phyloP scores from a whole-genome alignment of 2,888 invertebrate species.

The Agrenia bidenticulata region DNA sequence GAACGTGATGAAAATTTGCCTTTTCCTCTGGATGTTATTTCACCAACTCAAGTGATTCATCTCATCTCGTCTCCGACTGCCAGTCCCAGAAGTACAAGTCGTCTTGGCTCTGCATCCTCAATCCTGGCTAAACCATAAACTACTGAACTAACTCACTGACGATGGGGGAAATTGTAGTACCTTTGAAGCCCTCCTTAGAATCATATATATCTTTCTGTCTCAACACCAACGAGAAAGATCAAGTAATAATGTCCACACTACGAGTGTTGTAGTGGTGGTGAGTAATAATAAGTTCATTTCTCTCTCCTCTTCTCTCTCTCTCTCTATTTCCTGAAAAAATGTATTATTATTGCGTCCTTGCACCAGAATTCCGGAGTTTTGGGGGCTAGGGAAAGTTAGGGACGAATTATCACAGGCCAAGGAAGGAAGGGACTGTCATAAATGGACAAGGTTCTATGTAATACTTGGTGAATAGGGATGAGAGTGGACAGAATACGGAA shows the following conservation, averaged over 20 bases:
- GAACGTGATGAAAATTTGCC: constrained; percentile 46
- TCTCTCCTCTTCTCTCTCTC: neutral
- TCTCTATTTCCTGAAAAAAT: no score
- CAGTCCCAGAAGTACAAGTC: no score
- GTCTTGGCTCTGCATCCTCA: neutral
- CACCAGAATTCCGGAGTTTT: no score
- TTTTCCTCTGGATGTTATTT: constrained; percentile 24
- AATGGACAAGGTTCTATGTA: neutral
- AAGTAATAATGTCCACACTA: neutral
- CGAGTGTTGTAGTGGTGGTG: neutral
- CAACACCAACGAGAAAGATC: constrained; percentile 3
- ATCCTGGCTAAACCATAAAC: neutral
- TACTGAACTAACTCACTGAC: neutral
- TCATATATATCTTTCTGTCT: neutral
- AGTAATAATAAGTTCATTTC: constrained; percentile 11
- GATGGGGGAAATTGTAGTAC: constrained; percentile 7
- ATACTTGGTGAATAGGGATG: neutral
- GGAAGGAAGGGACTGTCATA: constrained; percentile 1
- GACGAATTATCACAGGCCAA: neutral
- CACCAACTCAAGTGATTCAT: constrained; percentile 30
- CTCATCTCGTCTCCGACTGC: constrained; percentile 23
- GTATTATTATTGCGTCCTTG: neutral
- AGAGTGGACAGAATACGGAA: constrained; percentile 3
- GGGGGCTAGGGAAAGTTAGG: neutral
- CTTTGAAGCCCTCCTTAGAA: neutral